Percentiles rank a stretch among this genome's conserved stretches.
Conservation (phyloP, 2,797 vertebrate genomes). For the Labroides dimidiatus region DNA sequence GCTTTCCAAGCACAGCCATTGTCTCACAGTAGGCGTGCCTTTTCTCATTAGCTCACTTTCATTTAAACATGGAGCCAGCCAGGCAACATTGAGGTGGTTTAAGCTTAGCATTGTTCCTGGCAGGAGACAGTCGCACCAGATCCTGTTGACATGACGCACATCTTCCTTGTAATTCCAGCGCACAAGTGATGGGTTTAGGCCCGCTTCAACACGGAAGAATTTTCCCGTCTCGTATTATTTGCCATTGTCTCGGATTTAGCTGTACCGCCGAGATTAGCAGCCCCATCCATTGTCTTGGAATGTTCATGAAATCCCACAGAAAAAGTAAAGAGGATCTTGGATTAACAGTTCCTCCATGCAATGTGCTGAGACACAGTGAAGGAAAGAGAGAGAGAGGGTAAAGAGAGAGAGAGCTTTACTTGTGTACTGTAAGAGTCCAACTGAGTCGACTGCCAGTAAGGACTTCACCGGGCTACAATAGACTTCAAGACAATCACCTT, state of each 20-base stretch:
- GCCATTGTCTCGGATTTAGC: conserved; percentile 88
- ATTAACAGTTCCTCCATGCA: conserved; percentile 83
- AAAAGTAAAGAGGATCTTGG: conserved; percentile 87
- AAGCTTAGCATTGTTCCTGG: conserved; percentile 81
- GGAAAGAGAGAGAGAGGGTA: conserved; percentile 34
- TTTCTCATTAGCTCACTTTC: conserved; percentile 80
- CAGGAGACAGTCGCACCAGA: conserved; percentile 75
- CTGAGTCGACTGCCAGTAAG: conserved; percentile 68
- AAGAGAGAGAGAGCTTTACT: conserved; percentile 37
- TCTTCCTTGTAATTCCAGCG: conserved; percentile 84
- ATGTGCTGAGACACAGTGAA: conserved; percentile 64
- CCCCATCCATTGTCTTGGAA: conserved; percentile 83
- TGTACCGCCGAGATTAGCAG: conserved; percentile 87
- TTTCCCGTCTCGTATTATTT: conserved; percentile 83
- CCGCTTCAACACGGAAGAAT: conserved; percentile 80
- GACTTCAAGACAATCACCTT: conserved; percentile 80
- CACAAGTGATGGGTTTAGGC: conserved; percentile 85
- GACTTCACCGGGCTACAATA: conserved; percentile 71
- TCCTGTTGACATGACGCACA: conserved; percentile 80
- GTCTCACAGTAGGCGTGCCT: conserved; percentile 70
- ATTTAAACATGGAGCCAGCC: conserved; percentile 73
- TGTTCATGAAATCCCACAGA: conserved; percentile 87
- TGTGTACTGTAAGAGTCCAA: conserved; percentile 65
- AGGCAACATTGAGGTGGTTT: conserved; percentile 71
- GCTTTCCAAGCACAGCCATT: conserved; percentile 75